Base-by-base conservation (phyloP, 2,888 invertebrate genomes). In the Schizotus pectinicornis region DNA sequence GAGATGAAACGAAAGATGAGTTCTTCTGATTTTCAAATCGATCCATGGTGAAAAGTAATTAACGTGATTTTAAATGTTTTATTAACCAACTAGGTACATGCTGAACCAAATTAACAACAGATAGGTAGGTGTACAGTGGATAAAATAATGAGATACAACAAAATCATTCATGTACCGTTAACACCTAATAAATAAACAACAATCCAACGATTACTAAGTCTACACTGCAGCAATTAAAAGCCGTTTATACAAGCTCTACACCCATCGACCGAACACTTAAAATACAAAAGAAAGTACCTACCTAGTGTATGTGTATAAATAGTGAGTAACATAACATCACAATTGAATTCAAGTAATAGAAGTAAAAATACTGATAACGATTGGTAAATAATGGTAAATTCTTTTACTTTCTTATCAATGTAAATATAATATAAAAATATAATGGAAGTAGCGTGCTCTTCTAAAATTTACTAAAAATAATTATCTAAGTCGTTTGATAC, bases 391-490 rank as follows among this genome's bases (percentile, higher is more conserved):
- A 22, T 22, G 22, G 32, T 7, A 43, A 36, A 31, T 12, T 22
- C 22, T 22, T 53, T 8, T 43, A 14, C 9, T 13, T 33, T 37
- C 34, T 31, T 33, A 39, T n/a, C 30, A 38, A 54, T 55, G 38
- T 50, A 47, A 50, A 56, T 59, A 46, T 54, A 56, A 51, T 61
- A 62, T 49, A 64, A 50, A 63, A 61, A 61, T 61, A 56, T 63
- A 39, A 50, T 56, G 51, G 34, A 61, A 56, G 45, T 54, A 59
- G 62, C 62, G 64, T 64, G 61, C 61, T 54, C 38, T 34, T 49
- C 59, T 59, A 59, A 46, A 59, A 31, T n/a, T 37, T 39, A 34
- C 45, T 46, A 45, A 59, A 50, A 55, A 54, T 50, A 54, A 53
- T 35, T 12, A 14, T 56, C 47, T 56, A 56, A 32, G 31, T 39